These are phyloP conservation scores for Tamandua tetradactyla DNA, from an alignment of 2,797 vertebrate genomes.

Conservation along the genomic window DNA sequence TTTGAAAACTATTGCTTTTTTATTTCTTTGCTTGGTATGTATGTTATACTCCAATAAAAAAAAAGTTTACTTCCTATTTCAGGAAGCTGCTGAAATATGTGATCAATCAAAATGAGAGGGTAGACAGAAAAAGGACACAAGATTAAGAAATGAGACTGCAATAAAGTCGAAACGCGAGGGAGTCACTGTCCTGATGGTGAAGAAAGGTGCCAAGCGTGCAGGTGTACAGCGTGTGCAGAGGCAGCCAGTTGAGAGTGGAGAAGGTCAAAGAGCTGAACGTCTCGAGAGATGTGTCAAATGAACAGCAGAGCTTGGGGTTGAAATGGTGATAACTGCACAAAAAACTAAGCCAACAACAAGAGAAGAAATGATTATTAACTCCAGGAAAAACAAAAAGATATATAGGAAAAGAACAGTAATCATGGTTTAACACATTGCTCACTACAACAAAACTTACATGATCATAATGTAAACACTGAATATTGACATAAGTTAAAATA, in stretches of 20 bases:
- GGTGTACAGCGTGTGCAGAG: not conserved
- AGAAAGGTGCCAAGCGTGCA: not conserved
- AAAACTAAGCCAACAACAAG: too few relatives aligned
- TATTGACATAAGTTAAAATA: not conserved
- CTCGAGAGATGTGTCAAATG: not conserved
- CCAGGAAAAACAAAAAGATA: not conserved
- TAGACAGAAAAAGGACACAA: not conserved
- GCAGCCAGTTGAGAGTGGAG: not conserved
- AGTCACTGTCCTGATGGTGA: not conserved
- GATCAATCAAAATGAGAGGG: too few relatives aligned
- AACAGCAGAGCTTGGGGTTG: too few relatives aligned
- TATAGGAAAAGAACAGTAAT: not conserved
- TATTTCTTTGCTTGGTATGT: too few relatives aligned
- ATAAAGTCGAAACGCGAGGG: not conserved
- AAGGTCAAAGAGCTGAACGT: not conserved
- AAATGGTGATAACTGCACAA: too few relatives aligned
- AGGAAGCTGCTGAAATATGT: too few relatives aligned
- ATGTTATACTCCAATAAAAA: too few relatives aligned
- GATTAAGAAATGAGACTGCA: not conserved
- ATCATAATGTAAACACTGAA: not conserved
- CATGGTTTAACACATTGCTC: not conserved
- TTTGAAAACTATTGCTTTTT: too few relatives aligned
- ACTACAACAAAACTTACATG: not conserved
- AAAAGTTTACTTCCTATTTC: too few relatives aligned
- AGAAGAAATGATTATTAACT: not conserved